phyloP scores from a whole-genome alignment of 2,113 vertebrate species.

The Notarius lentiginosus region DNA sequence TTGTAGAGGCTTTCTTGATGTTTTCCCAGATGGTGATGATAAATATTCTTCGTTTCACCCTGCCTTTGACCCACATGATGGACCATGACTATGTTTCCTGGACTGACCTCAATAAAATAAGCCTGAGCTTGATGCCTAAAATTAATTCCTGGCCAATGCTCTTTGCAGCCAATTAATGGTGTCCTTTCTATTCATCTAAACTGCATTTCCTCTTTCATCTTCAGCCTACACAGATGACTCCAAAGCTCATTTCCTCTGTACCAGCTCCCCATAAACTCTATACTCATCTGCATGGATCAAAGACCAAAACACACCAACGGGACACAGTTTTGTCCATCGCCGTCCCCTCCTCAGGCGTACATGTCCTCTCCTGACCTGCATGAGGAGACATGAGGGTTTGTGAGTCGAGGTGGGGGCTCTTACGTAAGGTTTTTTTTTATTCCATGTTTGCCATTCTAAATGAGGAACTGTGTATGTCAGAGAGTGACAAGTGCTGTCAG shows the following conservation, averaged over 20 bases:
- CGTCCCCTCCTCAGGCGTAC: slow-evolving; percentile 26
- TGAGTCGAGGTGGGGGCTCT: slow-evolving; percentile 52
- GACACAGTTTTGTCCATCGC: slow-evolving; percentile 28
- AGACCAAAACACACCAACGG: neutral
- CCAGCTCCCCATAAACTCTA: neutral
- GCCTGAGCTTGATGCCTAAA: neutral
- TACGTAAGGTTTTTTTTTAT: slow-evolving; percentile 60
- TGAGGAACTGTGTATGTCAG: slow-evolving; percentile 20
- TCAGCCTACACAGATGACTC: neutral
- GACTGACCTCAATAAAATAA: neutral
- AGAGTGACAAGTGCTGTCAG: slow-evolving; percentile 42
- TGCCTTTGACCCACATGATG: neutral
- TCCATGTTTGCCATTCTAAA: slow-evolving; percentile 59
- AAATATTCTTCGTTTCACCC: neutral
- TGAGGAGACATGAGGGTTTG: slow-evolving; percentile 55
- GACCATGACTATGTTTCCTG: neutral
- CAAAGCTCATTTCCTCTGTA: neutral
- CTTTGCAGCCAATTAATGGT: neutral
- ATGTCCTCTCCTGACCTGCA: slow-evolving; percentile 70
- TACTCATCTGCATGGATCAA: neutral
- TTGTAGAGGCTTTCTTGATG: neutral
- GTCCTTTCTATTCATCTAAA: neutral
- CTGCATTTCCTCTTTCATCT: neutral
- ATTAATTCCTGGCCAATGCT: neutral
- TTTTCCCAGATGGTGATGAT: neutral